phyloP scores from a whole-genome alignment of 2,888 invertebrate species.

The Syritta pipiens region DNA sequence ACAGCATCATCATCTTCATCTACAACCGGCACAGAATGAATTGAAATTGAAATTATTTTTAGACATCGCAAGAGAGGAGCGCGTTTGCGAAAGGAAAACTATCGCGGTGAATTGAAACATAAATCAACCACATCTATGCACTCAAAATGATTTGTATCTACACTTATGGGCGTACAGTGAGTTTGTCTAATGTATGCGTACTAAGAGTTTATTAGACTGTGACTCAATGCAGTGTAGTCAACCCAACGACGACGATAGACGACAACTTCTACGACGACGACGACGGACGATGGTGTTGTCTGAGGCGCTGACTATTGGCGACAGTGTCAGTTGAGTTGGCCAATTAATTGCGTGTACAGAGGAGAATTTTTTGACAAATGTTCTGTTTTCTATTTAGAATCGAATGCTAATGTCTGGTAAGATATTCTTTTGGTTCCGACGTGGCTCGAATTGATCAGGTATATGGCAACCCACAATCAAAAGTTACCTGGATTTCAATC shows the following conservation, averaged over 20 bases:
- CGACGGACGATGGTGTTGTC: slow-evolving; percentile 18
- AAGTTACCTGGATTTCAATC: no score
- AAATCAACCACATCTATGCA: slow-evolving; percentile 44
- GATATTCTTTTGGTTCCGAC: no score
- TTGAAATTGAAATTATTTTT: slow-evolving; percentile 56
- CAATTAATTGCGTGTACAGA: slow-evolving; percentile 57
- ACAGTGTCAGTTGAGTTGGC: slow-evolving; percentile 53
- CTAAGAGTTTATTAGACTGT: slow-evolving; percentile 64
- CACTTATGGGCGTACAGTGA: background rate
- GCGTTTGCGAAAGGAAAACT: slow-evolving; percentile 36
- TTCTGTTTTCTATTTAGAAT: slow-evolving; percentile 20
- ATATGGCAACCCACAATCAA: no score
- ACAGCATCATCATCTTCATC: no score
- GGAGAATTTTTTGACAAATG: slow-evolving; percentile 52
- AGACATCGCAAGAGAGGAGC: slow-evolving; percentile 5
- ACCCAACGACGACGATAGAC: slow-evolving; percentile 4
- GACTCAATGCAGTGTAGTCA: slow-evolving; percentile 44
- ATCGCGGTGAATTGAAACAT: slow-evolving; percentile 35
- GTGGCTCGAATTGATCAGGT: no score
- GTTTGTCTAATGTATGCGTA: slow-evolving; percentile 24
- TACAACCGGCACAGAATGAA: no score
- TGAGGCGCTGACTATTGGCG: slow-evolving; percentile 46
- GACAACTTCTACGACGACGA: background rate
- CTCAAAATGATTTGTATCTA: slow-evolving; percentile 21
- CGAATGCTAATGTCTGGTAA: no score